A percentile compares a stretch with the other conserved stretches of the same genome.
Evolutionary conservation across 2,113 vertebrate species (phyloP).

Genomic region (Heterochromis multidens): DNA sequence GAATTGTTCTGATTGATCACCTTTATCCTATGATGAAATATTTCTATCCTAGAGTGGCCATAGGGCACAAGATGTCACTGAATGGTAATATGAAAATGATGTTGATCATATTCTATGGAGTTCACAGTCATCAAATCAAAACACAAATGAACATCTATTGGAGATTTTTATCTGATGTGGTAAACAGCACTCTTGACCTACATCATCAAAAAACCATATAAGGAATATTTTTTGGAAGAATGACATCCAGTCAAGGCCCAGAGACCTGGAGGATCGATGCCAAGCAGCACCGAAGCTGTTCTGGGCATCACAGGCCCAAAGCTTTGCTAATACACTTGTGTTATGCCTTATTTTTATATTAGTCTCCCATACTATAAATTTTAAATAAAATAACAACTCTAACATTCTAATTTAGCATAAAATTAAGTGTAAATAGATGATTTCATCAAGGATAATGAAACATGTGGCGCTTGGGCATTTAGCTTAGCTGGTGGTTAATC

Average conservation of each 20-base stretch:
- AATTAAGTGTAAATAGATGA: not conserved
- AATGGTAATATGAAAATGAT: no score
- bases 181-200: not conserved
- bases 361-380: not conserved
- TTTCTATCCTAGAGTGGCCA: not conserved
- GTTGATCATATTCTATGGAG: not conserved
- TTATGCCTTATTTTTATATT: not conserved
- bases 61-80: not conserved
- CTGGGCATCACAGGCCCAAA: not conserved
- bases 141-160: not conserved
- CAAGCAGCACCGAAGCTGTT: not conserved
- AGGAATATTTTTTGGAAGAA: not conserved
- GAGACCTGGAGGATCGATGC: not conserved
- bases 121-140: not conserved
- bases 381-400: accelerated
- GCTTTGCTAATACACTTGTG: not conserved
- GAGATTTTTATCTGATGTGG: not conserved
- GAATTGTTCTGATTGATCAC: not conserved
- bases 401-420: not conserved
- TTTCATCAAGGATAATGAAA: not conserved
- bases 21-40: not conserved
- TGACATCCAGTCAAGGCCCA: not conserved
- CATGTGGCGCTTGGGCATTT: not conserved
- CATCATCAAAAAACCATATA: not conserved
- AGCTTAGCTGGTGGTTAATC: not conserved